Conservation (phyloP, 92 coral and sea anemone genomes). For the Epizoanthus fatuus region DNA sequence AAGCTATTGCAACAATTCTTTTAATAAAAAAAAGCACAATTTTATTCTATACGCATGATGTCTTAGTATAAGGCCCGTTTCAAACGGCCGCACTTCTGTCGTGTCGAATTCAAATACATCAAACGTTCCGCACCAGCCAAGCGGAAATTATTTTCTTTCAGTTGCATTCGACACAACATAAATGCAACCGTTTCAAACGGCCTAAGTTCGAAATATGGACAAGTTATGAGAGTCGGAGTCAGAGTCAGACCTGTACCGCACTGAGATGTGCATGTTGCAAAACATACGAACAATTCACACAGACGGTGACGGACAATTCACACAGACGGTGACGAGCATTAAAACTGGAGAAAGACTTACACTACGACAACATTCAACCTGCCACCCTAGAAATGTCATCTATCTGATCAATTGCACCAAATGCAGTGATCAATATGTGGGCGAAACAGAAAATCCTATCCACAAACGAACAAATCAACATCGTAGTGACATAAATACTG, state of each 20-base stretch:
- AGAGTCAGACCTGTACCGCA: not conserved
- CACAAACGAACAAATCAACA: not conserved
- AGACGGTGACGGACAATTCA: not conserved
- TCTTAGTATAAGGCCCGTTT: no score
- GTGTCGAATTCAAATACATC: no score
- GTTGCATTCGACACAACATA: no score
- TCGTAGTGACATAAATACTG: not conserved
- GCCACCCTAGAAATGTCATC: not conserved
- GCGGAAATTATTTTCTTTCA: no score
- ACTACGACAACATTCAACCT: not conserved
- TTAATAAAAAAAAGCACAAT: no score
- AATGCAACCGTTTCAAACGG: no score
- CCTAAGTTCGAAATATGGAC: no score
- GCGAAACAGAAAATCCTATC: not conserved
- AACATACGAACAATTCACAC: not conserved
- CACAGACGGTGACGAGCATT: not conserved
- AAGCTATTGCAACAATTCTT: no score
- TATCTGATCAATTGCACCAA: not conserved
- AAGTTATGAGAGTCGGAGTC: no score
- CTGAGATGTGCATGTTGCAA: slow-evolving; percentile 6
- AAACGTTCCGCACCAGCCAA: no score
- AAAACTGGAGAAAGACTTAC: not conserved
- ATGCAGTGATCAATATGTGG: not conserved
- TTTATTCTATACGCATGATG: no score
- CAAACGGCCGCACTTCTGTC: no score